phyloP scores from a whole-genome alignment of 2,888 invertebrate species.

The Physocephala rufipes region DNA sequence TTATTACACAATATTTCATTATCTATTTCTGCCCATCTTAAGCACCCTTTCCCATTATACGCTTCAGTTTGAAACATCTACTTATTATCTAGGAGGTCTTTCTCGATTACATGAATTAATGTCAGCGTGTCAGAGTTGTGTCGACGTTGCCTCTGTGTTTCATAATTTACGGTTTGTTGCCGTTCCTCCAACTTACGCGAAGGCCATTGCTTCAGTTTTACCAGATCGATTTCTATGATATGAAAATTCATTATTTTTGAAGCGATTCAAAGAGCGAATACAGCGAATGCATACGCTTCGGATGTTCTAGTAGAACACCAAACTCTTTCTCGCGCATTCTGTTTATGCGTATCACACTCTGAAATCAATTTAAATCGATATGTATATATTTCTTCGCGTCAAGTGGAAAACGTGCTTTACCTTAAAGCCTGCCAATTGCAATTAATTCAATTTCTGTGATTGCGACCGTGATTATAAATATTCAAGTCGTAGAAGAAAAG shows the following conservation, averaged over 20 bases:
- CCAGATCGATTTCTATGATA: slow-evolving; percentile 22
- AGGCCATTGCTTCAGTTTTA: background rate
- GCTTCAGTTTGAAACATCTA: background rate
- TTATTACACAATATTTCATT: background rate
- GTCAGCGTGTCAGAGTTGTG: background rate
- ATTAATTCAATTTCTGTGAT: background rate
- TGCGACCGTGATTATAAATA: background rate
- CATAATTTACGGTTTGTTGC: slow-evolving; percentile 5
- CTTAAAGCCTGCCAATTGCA: too few relatives aligned
- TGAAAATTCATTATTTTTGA: slow-evolving; percentile 9
- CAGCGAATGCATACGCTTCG: too few relatives aligned
- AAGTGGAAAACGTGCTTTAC: too few relatives aligned
- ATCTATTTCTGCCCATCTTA: background rate
- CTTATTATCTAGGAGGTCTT: too few relatives aligned
- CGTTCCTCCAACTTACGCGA: too few relatives aligned
- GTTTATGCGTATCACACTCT: too few relatives aligned
- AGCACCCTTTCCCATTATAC: background rate
- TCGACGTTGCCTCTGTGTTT: background rate
- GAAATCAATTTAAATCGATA: too few relatives aligned
- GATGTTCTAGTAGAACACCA: too few relatives aligned
- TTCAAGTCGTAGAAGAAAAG: background rate
- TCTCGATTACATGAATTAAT: background rate
- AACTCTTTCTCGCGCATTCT: too few relatives aligned
- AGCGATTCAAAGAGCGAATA: background rate
- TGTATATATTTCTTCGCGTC: too few relatives aligned